These are phyloP conservation scores for Megalurothrips usitatus DNA, from an alignment of 2,888 invertebrate species.

Conservation along the genomic window DNA sequence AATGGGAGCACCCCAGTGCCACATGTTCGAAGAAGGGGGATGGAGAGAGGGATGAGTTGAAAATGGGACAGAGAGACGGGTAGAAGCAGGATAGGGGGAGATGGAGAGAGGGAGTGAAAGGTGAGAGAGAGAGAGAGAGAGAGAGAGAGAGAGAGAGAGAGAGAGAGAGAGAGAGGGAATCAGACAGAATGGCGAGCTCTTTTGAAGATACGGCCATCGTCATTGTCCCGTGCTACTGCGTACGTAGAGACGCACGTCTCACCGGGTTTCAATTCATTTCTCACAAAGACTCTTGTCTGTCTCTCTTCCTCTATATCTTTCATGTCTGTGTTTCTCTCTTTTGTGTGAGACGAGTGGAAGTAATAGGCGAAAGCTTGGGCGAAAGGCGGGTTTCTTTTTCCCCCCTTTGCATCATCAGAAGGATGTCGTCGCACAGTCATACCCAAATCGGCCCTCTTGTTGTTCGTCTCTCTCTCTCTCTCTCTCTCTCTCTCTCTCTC, in stretches of 20 bases:
- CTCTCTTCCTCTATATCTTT: neutral
- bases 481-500: neutral
- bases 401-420: neutral
- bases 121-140: neutral
- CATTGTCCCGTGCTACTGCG: neutral
- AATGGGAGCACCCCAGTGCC: no score
- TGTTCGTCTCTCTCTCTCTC: neutral
- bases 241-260: neutral
- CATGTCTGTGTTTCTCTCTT: neutral
- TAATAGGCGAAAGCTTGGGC: neutral
- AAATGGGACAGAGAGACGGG: no score
- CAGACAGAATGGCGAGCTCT: neutral
- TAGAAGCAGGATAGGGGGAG: no score
- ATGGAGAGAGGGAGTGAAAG: no score
- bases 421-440: neutral
- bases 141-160: neutral
- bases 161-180: neutral
- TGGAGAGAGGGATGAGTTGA: no score
- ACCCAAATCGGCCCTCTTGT: neutral
- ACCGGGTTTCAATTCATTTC: constrained; percentile 19
- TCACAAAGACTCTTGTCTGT: neutral
- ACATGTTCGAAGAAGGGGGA: no score
- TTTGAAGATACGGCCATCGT: neutral
- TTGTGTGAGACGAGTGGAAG: neutral
- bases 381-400: no score